These are phyloP conservation scores for Propithecus perrieri DNA, from an alignment of 2,797 vertebrate genomes.

Conservation along the genomic window DNA sequence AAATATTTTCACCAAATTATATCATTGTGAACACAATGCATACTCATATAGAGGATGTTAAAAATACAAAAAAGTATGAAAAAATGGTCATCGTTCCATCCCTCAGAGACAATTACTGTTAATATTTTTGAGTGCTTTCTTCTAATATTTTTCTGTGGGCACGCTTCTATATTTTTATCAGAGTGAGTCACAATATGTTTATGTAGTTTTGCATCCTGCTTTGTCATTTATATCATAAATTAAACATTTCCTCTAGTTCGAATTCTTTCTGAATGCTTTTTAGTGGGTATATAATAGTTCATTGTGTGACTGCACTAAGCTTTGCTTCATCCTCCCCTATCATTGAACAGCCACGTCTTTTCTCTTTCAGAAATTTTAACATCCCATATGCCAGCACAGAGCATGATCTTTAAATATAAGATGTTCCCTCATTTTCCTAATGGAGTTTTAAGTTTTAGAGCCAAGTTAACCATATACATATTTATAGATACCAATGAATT, in stretches of 20 bases:
- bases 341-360: background rate
- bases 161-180: background rate
- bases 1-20: background rate
- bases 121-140: background rate
- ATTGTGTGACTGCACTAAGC: background rate
- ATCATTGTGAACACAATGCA: background rate
- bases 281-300: background rate
- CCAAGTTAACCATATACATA: background rate
- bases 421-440: background rate
- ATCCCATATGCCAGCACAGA: background rate
- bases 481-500: background rate
- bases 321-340: background rate
- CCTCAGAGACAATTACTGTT: background rate
- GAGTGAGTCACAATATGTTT: background rate
- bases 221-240: slow-evolving; percentile 16
- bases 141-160: background rate
- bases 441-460: background rate
- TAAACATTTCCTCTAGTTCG: background rate
- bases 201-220: background rate
- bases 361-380: background rate
- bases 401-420: background rate
- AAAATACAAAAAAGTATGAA: background rate
- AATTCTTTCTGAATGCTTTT: slow-evolving; percentile 17
- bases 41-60: background rate
- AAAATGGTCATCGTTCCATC: background rate